Evolutionary conservation across 2,888 invertebrate genomes (phyloP), one percentile per base, ranked within the genome.

Genomic region (Gymnosoma rotundatum): DNA sequence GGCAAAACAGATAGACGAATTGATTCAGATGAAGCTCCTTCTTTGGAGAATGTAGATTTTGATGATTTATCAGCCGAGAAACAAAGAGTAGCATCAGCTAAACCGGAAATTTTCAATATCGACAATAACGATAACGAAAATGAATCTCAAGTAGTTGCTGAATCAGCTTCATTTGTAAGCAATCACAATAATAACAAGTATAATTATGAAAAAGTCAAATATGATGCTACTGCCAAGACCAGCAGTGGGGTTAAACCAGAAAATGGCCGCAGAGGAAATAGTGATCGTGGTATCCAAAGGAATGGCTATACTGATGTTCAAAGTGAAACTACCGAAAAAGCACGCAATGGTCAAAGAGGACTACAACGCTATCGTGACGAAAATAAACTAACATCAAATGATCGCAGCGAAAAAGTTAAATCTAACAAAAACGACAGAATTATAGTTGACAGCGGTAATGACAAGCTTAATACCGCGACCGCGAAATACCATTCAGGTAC

Each of bases 111-210:
- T n/a, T 72, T 89, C 36, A 87, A 79, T 81, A 90, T 89, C 38
- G 90, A 91, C 18, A 89, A 87, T 73, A 91, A 90, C 45, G 89
- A 87, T 82, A 89, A 90, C 21, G 90, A 90, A 0, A 88, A 90
- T 9, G 90, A 90, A 74, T 88, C 88, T 0, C 90, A 90, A 79
- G 88, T 90, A 1, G 94, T 95, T 0, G 96, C 96, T 10, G 97
- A 97, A 91, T 95, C 95, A 9, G 95, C 96, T 0, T 96, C 96
- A 0, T 96, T 97, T 89, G 94, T 92, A 6, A 87, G 86, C 67
- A 87, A 86, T 60, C 86, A 81, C 8, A 88, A 87, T 54, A 85
- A 83, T 4, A 88, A 88, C 42, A 86, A 81, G 50, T 87, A 87
- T 56, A 70, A 61, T 9, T 80, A 83, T 42, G 88, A 87, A 7